Percentiles rank a stretch among this genome's conserved stretches.
phyloP scores from a whole-genome alignment of 2,797 vertebrate genomes.

The Tinamus major region DNA sequence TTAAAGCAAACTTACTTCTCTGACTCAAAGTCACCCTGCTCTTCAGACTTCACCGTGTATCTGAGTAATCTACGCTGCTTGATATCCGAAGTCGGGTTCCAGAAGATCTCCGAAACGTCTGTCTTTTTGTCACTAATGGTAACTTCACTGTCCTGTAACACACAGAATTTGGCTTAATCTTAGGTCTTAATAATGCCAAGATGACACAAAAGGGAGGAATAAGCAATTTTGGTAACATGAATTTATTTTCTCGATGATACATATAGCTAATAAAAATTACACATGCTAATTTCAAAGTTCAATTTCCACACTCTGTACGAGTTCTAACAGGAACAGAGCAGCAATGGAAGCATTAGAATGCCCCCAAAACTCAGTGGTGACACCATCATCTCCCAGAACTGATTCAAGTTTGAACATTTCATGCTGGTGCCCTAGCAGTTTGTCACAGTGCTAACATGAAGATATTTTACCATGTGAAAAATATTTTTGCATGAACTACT shows the following conservation, averaged over 20 bases:
- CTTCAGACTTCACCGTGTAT: slow-evolving; percentile 91
- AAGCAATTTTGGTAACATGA: not conserved
- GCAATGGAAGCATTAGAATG: not conserved
- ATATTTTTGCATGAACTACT: not conserved
- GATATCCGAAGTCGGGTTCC: slow-evolving; percentile 93
- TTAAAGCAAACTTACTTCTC: slow-evolving; percentile 86
- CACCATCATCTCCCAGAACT: not conserved
- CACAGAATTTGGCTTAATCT: not conserved
- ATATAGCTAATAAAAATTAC: not conserved
- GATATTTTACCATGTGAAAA: not conserved
- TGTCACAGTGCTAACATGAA: not conserved
- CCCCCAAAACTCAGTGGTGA: not conserved
- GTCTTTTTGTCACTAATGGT: slow-evolving; percentile 96
- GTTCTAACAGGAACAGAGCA: not conserved
- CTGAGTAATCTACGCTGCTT: slow-evolving; percentile 89
- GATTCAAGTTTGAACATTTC: not conserved
- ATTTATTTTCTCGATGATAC: not conserved
- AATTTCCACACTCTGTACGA: not conserved
- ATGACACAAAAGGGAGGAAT: not conserved
- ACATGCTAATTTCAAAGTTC: not conserved
- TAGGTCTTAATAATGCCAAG: not conserved
- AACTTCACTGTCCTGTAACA: slow-evolving; percentile 93
- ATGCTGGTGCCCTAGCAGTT: not conserved
- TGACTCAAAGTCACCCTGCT: slow-evolving; percentile 92
- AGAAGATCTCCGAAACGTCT: slow-evolving; percentile 89